phyloP scores from a whole-genome alignment of 2,797 vertebrate species.

The Arremon brunneinucha region DNA sequence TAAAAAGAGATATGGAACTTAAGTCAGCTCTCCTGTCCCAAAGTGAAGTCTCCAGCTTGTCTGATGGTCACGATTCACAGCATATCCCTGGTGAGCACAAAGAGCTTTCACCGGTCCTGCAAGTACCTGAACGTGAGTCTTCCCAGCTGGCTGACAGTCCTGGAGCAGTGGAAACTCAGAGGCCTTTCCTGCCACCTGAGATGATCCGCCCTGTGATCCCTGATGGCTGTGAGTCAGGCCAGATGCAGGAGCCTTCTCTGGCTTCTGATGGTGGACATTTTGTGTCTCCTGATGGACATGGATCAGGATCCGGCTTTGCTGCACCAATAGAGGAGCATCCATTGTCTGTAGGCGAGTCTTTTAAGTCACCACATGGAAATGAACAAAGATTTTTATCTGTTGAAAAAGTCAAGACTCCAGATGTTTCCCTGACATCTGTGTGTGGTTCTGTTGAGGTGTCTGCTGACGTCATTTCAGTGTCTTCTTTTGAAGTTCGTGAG shows the following conservation, averaged over 20 bases:
- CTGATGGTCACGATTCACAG: neutral
- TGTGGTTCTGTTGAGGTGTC: neutral
- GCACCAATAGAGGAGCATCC: neutral
- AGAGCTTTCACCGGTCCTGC: slow-evolving; percentile 11
- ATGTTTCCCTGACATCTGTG: neutral
- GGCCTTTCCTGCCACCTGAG: slow-evolving; percentile 53
- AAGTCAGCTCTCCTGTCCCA: neutral
- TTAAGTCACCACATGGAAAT: neutral
- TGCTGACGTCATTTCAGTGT: neutral
- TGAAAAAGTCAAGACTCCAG: neutral
- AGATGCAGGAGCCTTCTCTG: neutral
- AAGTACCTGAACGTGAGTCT: slow-evolving; percentile 52
- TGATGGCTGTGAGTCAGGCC: neutral
- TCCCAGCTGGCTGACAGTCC: slow-evolving; percentile 46
- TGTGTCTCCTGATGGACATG: neutral
- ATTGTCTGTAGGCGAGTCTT: neutral
- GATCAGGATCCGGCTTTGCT: neutral
- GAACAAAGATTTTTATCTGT: neutral
- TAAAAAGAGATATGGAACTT: neutral
- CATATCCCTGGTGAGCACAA: slow-evolving; percentile 41
- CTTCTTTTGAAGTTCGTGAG: neutral
- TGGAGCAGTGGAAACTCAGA: neutral
- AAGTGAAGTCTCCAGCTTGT: neutral
- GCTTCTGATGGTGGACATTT: neutral
- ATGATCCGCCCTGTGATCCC: slow-evolving; percentile 56